A percentile compares a stretch with the other conserved stretches of the same genome.
phyloP scores from a whole-genome alignment of 2,797 vertebrate species.

The Aphelocoma californica region DNA sequence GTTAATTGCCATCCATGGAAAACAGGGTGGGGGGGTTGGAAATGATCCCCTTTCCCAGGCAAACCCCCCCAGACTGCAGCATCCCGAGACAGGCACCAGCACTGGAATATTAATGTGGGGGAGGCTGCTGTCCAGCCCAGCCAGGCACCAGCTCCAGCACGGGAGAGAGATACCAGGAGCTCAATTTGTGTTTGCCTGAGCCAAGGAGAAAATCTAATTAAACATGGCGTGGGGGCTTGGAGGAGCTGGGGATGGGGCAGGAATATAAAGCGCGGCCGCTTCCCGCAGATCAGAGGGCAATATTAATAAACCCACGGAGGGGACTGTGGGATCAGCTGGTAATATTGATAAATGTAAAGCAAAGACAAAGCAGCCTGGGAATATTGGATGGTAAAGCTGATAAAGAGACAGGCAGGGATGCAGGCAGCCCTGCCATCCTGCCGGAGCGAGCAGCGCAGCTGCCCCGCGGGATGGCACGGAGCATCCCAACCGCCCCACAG shows the following conservation, averaged over 20 bases:
- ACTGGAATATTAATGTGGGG: slow-evolving; percentile 7
- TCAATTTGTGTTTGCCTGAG: slow-evolving; percentile 75
- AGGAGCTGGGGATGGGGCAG: slow-evolving; percentile 69
- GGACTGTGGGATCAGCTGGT: slow-evolving; percentile 54
- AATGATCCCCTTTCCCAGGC: background rate
- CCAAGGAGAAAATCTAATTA: slow-evolving; percentile 80
- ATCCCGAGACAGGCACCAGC: background rate
- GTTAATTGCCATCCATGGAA: background rate
- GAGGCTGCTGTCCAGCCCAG: slow-evolving; percentile 2
- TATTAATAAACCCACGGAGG: slow-evolving; percentile 76
- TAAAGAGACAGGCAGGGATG: slow-evolving; percentile 21
- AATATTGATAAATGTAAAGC: slow-evolving; percentile 78
- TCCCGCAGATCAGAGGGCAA: slow-evolving; percentile 78
- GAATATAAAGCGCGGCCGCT: slow-evolving; percentile 73
- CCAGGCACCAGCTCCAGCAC: slow-evolving; percentile 27
- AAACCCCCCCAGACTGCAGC: background rate
- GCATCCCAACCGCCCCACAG: background rate
- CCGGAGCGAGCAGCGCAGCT: fast-evolving
- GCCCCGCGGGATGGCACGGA: background rate
- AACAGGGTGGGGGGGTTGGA: background rate
- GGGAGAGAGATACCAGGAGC: slow-evolving; percentile 54
- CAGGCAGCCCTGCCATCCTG: background rate
- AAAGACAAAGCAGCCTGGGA: slow-evolving; percentile 68
- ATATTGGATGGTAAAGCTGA: slow-evolving; percentile 64
- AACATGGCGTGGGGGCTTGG: slow-evolving; percentile 74